These are phyloP conservation scores for Platyrinchus mystaceus DNA, from an alignment of 2,797 vertebrate genomes.

Conservation along the genomic window DNA sequence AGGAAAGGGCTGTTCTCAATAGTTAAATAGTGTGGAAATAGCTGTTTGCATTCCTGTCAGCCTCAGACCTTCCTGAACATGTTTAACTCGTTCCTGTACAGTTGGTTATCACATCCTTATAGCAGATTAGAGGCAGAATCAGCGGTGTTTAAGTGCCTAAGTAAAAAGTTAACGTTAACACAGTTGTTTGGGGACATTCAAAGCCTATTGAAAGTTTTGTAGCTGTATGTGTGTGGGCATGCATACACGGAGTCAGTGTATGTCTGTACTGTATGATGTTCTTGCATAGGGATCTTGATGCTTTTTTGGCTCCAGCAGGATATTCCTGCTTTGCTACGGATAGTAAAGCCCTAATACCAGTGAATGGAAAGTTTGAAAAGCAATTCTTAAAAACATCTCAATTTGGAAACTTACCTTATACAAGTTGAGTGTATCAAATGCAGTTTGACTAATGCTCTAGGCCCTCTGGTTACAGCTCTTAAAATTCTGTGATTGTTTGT, in stretches of 20 bases:
- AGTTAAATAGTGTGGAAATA: not conserved
- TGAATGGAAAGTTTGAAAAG: slow-evolving; percentile 13
- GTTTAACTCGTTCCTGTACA: not conserved
- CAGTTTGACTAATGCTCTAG: not conserved
- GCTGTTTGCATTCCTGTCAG: not conserved
- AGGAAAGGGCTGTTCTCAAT: not conserved
- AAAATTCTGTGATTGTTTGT: not conserved
- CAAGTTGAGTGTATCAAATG: not conserved
- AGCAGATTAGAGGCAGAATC: not conserved
- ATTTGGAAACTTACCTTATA: not conserved
- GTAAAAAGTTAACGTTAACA: not conserved
- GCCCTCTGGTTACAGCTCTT: not conserved
- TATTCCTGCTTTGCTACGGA: not conserved
- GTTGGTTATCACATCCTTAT: not conserved
- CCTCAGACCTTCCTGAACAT: not conserved
- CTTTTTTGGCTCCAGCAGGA: not conserved
- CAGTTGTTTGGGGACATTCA: not conserved
- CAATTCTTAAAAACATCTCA: not conserved
- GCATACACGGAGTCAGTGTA: not conserved
- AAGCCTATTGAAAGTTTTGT: not conserved
- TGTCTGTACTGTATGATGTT: not conserved
- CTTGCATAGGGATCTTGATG: not conserved
- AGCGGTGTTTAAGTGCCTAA: not conserved
- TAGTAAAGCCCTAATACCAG: slow-evolving; percentile 15
- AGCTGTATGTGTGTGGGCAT: not conserved